Evolutionary conservation across 2,888 invertebrate species (phyloP), one percentile per base, ranked within the genome.

Genomic region (Drosophila rubida): DNA sequence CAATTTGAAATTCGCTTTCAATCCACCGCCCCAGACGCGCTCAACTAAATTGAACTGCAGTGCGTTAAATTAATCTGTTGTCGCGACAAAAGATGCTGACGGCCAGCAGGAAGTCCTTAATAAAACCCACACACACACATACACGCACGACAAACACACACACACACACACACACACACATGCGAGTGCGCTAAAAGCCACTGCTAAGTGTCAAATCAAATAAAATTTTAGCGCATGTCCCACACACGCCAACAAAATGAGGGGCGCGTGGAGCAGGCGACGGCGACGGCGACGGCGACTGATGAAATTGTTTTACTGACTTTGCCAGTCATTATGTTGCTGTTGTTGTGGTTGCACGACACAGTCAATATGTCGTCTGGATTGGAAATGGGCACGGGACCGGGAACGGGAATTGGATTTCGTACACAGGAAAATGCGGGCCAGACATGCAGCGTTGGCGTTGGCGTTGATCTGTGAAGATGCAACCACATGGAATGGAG

Each of bases 91-190:
- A 78, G 76, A 73, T 69, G 75, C 69, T 79, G 78, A 69, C 70
- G 72, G 64, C 45, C 69, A 82, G 81, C 88, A 77, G 88, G 88
- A 88, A 88, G 88, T 88, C 88, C 86, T 89, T 87, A 89, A 88
- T 88, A 87, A 89, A 75, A 61, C 45, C 39, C 50, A 54, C 58
- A 59, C 58, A 69, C 53, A 61, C 44, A 13, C 32, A 55, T 48
- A 35, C 9, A 60, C 45, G 50, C 19, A 2, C 11, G 57, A n/a
- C 13, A 45, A 11, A 44, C 11, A 49, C 19, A 53, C 48, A 6
- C 27, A 7, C 14, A 8, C 35, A 54, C 22, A 14, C 51, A 19
- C 42, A 39, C 19, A 13, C 32, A 54, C n/a, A 35, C 27, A n/a
- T 27, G 3, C 67, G 49, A 54, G 22, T 53, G 78, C 69, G 71